Evolutionary conservation across 2,113 vertebrate genomes (phyloP), one percentile per base, ranked within the genome.

Genomic region (Pseudopipra pipra): DNA sequence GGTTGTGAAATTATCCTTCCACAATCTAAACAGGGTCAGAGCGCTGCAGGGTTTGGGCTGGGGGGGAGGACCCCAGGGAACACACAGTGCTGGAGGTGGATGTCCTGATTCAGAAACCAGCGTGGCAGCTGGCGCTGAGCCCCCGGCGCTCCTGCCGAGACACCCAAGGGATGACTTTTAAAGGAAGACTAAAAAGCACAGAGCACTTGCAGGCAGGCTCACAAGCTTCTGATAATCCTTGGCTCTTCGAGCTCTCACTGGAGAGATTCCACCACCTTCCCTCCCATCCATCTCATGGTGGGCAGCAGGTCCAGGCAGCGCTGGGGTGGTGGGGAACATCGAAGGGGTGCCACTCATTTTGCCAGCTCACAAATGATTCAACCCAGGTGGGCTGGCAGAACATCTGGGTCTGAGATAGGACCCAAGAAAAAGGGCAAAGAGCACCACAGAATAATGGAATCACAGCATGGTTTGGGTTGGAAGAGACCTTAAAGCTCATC

Each of bases 31-130:
- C 19, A 87, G 87, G 95, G 94, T 91, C 94, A 91, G 5, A 27
- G 15, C 17, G 3, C 85, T 33, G 85, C 82, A 37, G 35, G 90
- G 68, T 5, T 11, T 17, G 52, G 82, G 81, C 11, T 7, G 43
- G 84, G 68, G 55, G 27, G 81, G 39, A 73, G 78, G 80, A 85
- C 68, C 63, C 84, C n/a, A 17, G 86, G 83, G 86, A 71, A 7
- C 15, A 44, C 0, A 0, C 3, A 7, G 56, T 4, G 8, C 71
- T 72, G 75, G 49, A 37, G 49, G 46, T 0, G 0, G 25, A 49
- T 94, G 95, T 16, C 93, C 96, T 91, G 83, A 3, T 94, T 89
- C 9, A 1, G 79, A 90, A 93, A 79, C 19, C 24, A 23, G 84
- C 62, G n/a, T 6, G 0, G 83, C 86, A 93, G 71, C 47, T 3